Base-by-base conservation (phyloP, 2,113 vertebrate species). In the Dryoscopus gambensis region DNA sequence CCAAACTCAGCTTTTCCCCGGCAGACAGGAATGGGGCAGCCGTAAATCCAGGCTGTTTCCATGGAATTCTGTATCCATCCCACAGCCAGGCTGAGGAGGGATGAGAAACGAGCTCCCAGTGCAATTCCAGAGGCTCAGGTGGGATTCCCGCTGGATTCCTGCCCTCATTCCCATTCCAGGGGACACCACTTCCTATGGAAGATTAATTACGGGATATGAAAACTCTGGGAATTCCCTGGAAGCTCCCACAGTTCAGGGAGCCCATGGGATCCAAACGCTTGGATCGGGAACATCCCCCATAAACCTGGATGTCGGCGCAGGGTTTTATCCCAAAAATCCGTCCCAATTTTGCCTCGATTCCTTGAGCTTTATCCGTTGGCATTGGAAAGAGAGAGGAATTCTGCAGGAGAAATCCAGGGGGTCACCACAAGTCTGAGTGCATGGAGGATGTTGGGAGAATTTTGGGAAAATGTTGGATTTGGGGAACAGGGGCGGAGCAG, bases 301-400 rank as follows among this genome's bases (percentile, higher is more conserved):
- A 19, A 57, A 39, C 19, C 35, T 33, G 67, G 39, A 87, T 47
- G 39, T 8, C 0, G 1, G 13, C 0, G 0, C 10, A 0, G 6
- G 27, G 11, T 8, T 13, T 79, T 63, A 57, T 52, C 49, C 67
- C 3, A 8, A 11, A 30, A 4, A 6, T 7, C 4, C 10, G 3
- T 25, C 35, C 35, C 30, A 5, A 3, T 65, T 49, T 40, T 5
- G 14, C 70, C 22, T 11, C 16, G 11, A 35, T 37, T 57, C 23
- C 49, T 52, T 4, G 1, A 37, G 42, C 11, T 82, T 42, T 15
- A 59, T 53, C 73, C 27, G 2, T 9, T 9, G 23, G 44, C 9
- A 5, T 19, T 10, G 15, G 42, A n/a, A 52, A 25, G 11, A 25
- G 42, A 50, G 22, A 37, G 37, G 59, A 67, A 46, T 62, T 82